phyloP scores from a whole-genome alignment of 2,797 vertebrate genomes.

The Peromyscus eremicus region DNA sequence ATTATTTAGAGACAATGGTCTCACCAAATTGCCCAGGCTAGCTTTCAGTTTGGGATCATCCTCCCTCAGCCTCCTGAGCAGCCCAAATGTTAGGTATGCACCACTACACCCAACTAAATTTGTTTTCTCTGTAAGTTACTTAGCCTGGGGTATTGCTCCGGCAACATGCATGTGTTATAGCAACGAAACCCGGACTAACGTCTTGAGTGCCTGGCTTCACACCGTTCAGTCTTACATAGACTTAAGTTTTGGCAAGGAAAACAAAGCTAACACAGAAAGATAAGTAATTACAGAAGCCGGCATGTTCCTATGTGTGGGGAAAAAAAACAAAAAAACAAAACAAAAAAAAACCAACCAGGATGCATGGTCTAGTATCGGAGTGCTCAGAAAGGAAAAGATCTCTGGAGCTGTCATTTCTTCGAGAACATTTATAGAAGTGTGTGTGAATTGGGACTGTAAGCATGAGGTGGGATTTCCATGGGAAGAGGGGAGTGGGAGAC shows the following conservation, averaged over 20 bases:
- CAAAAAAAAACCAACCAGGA: neutral
- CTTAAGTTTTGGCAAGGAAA: constrained; percentile 13
- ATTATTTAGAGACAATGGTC: neutral
- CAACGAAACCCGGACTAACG: neutral
- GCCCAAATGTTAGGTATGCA: neutral
- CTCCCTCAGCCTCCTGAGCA: neutral
- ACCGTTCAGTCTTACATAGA: constrained; percentile 5
- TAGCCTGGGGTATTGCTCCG: neutral
- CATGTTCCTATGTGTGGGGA: neutral
- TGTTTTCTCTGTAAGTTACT: neutral
- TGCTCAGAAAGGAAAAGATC: neutral
- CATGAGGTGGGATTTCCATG: neutral
- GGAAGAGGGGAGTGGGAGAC: neutral
- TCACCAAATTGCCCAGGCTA: neutral
- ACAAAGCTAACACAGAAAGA: neutral
- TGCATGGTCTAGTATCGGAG: too few species aligned
- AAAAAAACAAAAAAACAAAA: neutral
- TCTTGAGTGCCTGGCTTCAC: neutral
- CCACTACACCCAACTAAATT: neutral
- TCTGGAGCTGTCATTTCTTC: neutral
- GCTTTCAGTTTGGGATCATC: neutral
- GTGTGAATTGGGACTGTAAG: neutral
- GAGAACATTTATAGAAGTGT: neutral
- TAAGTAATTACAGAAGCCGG: neutral
- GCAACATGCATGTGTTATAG: neutral